Conservation (phyloP, 2,888 invertebrate species). For the Dendrolimus pini region DNA sequence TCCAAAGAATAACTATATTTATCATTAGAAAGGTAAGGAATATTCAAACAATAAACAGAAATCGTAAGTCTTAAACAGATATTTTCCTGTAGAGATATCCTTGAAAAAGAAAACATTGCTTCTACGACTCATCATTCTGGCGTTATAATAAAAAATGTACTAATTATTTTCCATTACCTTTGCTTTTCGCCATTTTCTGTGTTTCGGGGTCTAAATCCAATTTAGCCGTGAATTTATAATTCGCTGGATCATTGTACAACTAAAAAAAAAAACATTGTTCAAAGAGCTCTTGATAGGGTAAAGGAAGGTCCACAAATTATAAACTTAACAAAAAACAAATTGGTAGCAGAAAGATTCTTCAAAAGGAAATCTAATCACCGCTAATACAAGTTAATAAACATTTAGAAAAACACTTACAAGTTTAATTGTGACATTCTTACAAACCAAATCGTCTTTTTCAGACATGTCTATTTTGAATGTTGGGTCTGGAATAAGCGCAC, state of each 20-base stretch:
- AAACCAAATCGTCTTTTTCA: constrained; percentile 6
- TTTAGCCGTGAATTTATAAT: constrained; percentile 27
- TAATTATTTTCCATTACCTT: background rate
- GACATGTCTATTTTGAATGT: constrained; percentile 18
- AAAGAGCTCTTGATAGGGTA: too few species aligned
- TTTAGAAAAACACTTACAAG: constrained; percentile 25
- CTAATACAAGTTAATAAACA: background rate
- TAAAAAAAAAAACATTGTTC: constrained; percentile 14
- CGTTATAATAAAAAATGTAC: background rate
- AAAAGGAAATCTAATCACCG: too few species aligned
- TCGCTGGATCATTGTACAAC: constrained; percentile 18
- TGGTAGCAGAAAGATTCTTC: too few species aligned
- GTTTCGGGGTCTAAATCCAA: constrained; percentile 13
- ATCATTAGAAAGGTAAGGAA: too few species aligned
- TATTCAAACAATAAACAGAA: too few species aligned
- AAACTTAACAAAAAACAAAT: too few species aligned
- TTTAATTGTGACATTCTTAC: constrained; percentile 20
- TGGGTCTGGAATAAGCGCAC: constrained; percentile 15
- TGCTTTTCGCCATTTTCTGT: background rate
- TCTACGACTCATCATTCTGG: too few species aligned
- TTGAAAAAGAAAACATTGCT: too few species aligned
- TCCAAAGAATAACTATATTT: too few species aligned
- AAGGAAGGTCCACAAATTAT: too few species aligned
- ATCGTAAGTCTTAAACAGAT: too few species aligned
- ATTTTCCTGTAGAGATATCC: too few species aligned